These are phyloP conservation scores for Crypturellus tataupa DNA, from an alignment of 2,797 vertebrate genomes.

Conservation along the genomic window DNA sequence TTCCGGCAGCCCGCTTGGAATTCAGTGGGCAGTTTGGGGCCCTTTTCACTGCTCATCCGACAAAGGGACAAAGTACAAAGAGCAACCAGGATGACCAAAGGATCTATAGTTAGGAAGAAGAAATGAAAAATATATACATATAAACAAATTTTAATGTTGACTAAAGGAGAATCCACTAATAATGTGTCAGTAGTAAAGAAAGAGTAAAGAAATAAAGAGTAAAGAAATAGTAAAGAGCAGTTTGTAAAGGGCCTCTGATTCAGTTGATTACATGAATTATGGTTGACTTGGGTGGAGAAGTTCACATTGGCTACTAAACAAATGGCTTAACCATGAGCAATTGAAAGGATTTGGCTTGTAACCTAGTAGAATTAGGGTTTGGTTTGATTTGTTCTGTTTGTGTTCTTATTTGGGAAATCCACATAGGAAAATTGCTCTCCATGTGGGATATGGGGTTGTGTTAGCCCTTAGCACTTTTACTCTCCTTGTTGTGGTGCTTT, in stretches of 20 bases:
- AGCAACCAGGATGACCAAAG: neutral
- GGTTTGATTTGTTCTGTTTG: neutral
- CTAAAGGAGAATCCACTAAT: neutral
- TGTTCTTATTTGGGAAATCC: neutral
- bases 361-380: neutral
- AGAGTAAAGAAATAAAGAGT: too few relatives aligned
- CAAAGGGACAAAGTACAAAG: neutral
- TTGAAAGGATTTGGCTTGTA: neutral
- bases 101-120: constrained; percentile 15
- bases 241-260: neutral
- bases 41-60: neutral
- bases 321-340: neutral
- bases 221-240: neutral
- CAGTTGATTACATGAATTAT: neutral
- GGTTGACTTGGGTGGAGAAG: neutral
- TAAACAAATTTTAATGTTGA: neutral
- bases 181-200: neutral
- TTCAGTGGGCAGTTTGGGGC: neutral
- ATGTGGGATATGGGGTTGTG: neutral
- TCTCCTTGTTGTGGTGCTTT: constrained; percentile 23
- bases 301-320: neutral
- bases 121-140: neutral
- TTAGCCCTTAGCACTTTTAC: constrained; percentile 24
- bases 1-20: constrained; percentile 37
- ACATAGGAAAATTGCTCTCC: neutral